Base-by-base conservation (phyloP, 2,797 vertebrate species). In the Scleropages formosus region DNA sequence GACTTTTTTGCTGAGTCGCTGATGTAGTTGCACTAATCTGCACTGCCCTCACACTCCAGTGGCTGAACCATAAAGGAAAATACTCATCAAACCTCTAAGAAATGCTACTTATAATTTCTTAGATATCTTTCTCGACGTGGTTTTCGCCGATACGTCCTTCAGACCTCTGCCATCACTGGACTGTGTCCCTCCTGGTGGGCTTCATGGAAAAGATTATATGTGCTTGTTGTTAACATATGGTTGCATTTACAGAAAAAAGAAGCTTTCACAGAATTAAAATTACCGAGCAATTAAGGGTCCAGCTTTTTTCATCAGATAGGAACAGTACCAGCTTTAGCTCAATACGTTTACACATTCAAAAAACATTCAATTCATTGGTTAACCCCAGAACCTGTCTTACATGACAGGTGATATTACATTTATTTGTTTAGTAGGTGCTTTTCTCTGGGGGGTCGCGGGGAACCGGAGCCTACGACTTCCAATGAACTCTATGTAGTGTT, bases 201-300 rank as follows among this genome's bases (percentile, higher is more conserved):
- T 58, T 4, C 16, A 16, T 56, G 65, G 66, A 61, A 68, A 60
- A 61, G 6, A 70, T 47, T 44, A 47, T 58, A 70, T 44, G 53
- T 46, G 65, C 22, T 13, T n/a, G 44, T 13, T n/a, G 44, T 69
- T 61, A 60, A 76, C 89, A 90, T 88, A 86, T 89, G 90, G 88
- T 88, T 90, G 81, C 85, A 76, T 86, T 91, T 90, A 90, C 78
- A 86, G n/a, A 88, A 87, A 88, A 84, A 81, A 84, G 78, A 77
- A 83, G 82, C 82, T 85, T 63, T 83, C 84, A 80, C 85, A 83
- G 87, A 87, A 86, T 84, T 84, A 83, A 60, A 89, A 88, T 85
- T 83, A 86, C 82, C 87, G 83, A 87, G 87, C 69, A 79, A 62
- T 63, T 83, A 80, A 79, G 79, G 49, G 83, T 87, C 81, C 68